Base-by-base conservation (phyloP, 2,797 vertebrate species). In the Moxostoma hubbsi region DNA sequence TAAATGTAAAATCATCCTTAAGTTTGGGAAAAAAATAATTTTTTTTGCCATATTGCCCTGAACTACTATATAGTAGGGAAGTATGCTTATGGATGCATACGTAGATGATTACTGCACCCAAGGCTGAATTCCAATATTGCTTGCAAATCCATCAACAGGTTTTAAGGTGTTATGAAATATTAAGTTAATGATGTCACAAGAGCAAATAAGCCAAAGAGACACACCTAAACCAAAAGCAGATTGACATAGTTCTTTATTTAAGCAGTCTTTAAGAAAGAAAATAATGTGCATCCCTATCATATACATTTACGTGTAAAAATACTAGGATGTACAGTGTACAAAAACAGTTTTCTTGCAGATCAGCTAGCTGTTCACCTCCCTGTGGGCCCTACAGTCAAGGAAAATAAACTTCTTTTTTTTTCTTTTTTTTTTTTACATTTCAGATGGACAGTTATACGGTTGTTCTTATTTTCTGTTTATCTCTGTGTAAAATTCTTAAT, bases 231-330 rank as follows among this genome's bases (percentile, higher is more conserved):
- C 89, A 90, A 86, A 88, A 92, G 94, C 93, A 95, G 95, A 95
- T 95, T 96, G 95, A 96, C 95, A 96, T 92, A 95, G 95, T 95
- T 95, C 95, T 98, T 98, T 98, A 98, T 98, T 98, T 94, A 96
- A 95, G 95, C 96, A 90, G 94, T 97, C 95, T 95, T 95, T 96
- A 96, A 92, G 95, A 96, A 96, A 95, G 94, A 95, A 96, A 95
- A 96, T 96, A 95, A 96, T 95, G 95, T 96, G 95, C 95, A 94
- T 95, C 96, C 96, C 96, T 95, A 95, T 96, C 94, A 95, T 95
- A 95, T 95, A 94, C 93, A 92, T 94, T 91, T 88, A 95, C 87
- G 94, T 97, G 96, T 98, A 97, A 97, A 98, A 96, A 97, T 96
- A 96, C 96, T 96, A 96, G 95, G 96, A 97, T 97, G 96, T 96